These are phyloP conservation scores for Danio albolineatus DNA, from an alignment of 2,797 vertebrate species.

Conservation along the genomic window DNA sequence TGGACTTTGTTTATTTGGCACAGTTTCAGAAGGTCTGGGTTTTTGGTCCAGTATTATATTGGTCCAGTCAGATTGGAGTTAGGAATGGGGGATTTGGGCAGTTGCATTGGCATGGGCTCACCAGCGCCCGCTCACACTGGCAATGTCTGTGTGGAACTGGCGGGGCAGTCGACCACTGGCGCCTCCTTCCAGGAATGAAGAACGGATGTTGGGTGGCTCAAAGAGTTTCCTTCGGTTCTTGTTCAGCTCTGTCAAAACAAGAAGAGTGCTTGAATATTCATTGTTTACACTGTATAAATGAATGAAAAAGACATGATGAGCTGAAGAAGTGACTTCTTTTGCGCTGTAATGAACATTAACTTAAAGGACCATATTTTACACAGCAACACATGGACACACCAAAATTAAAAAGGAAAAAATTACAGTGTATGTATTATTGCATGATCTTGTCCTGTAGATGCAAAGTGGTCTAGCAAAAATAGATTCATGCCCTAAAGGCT, in stretches of 20 bases:
- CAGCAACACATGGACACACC: no score
- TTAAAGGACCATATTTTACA: no score
- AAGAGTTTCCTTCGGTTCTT: conserved; percentile 90
- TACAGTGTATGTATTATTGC: no score
- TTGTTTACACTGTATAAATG: conserved; percentile 9
- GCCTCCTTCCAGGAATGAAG: conserved; percentile 89
- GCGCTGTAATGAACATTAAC: neutral
- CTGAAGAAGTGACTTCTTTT: neutral
- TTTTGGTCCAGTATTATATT: conserved; percentile 53
- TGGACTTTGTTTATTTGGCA: conserved; percentile 56
- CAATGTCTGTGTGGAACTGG: conserved; percentile 86
- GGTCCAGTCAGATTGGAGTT: conserved; percentile 39
- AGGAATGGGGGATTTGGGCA: conserved; percentile 55
- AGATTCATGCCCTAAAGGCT: no score
- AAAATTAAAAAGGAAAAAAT: no score
- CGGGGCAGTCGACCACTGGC: conserved; percentile 86
- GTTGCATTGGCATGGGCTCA: conserved; percentile 69
- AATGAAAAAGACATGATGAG: conserved; percentile 24
- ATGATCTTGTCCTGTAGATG: no score
- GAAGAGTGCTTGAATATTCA: conserved; percentile 2
- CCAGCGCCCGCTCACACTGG: conserved; percentile 88
- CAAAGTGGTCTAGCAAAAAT: no score
- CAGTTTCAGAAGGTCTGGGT: conserved; percentile 42
- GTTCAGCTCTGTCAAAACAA: conserved; percentile 80
- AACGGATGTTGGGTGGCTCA: conserved; percentile 83